phyloP scores from a whole-genome alignment of 2,113 vertebrate genomes.

The Vidua macroura region DNA sequence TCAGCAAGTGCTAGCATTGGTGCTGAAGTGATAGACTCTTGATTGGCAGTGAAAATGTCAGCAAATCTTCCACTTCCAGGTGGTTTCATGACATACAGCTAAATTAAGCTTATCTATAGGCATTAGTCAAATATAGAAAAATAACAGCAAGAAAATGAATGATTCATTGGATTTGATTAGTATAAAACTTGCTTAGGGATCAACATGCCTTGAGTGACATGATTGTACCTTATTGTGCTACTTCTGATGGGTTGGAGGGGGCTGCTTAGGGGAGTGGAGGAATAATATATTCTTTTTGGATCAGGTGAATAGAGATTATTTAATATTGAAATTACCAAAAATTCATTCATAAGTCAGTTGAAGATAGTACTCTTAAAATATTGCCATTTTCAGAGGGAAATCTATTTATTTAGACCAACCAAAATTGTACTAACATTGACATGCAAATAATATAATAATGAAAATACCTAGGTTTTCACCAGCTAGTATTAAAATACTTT shows the following conservation, averaged over 20 bases:
- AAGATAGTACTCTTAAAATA: neutral
- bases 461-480: neutral
- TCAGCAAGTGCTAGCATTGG: neutral
- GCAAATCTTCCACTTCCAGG: neutral
- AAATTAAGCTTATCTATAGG: neutral
- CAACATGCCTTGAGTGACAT: neutral
- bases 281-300: neutral
- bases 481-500: neutral
- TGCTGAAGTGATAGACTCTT: neutral
- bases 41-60: slow-evolving; percentile 17
- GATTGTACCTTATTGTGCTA: neutral
- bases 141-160: neutral
- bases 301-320: neutral
- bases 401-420: neutral
- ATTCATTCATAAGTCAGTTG: neutral
- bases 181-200: neutral
- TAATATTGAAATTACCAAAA: neutral
- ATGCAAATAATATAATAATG: neutral
- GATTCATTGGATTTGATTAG: neutral
- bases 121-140: neutral
- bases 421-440: neutral
- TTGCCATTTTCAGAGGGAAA: neutral
- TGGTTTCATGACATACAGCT: neutral
- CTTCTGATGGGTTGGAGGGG: neutral
- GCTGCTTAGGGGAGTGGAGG: rapidly evolving